Conservation (phyloP, 2,888 invertebrate species). For the Aromia moschata region DNA sequence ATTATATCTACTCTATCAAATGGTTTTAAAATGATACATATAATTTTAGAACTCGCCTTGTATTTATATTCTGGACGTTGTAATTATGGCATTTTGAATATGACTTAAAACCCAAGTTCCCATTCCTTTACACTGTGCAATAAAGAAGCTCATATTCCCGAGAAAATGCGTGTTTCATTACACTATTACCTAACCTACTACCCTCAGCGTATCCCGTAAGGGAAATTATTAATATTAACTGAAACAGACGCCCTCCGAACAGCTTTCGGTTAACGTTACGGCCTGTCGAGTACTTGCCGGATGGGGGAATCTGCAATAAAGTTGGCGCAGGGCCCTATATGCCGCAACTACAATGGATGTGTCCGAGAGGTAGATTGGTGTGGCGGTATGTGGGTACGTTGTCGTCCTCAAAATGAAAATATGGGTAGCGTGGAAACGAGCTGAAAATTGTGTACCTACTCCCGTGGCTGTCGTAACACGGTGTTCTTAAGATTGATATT, state of each 20-base stretch:
- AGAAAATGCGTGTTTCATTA: too few relatives aligned
- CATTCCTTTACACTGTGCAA: too few relatives aligned
- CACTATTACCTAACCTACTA: too few relatives aligned
- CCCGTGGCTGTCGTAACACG: not conserved
- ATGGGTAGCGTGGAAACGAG: not conserved
- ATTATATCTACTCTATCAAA: too few relatives aligned
- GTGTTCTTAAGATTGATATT: not conserved
- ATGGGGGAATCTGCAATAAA: conserved; percentile 4
- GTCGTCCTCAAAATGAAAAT: not conserved
- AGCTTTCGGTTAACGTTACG: not conserved
- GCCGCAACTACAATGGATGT: conserved; percentile 2
- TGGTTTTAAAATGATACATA: too few relatives aligned
- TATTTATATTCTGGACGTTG: too few relatives aligned
- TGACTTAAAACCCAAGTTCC: too few relatives aligned
- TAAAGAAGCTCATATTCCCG: too few relatives aligned
- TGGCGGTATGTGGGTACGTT: not conserved
- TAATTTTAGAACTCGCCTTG: too few relatives aligned
- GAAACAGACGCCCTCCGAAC: not conserved
- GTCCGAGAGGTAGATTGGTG: not conserved
- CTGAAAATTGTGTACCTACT: not conserved
- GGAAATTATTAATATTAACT: not conserved
- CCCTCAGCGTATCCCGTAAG: not conserved
- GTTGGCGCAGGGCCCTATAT: not conserved
- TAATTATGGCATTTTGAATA: too few relatives aligned
- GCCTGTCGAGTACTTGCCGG: conserved; percentile 2